These are phyloP conservation scores for Portunus trituberculatus DNA, from an alignment of 1,140 invertebrate species.

Conservation along the genomic window DNA sequence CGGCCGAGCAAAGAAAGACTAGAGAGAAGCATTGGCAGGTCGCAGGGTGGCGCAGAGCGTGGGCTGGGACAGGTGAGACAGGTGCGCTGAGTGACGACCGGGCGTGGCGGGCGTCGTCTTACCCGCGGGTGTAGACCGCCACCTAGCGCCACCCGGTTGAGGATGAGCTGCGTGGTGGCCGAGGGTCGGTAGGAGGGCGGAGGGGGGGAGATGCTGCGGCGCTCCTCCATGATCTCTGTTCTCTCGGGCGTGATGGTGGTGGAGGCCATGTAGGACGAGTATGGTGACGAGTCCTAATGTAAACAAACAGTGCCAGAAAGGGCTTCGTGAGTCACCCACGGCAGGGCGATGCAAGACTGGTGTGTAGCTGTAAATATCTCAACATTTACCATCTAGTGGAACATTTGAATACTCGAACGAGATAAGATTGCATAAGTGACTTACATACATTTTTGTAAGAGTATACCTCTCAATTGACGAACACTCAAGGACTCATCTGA, in stretches of 20 bases:
- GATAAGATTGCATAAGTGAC: too few species aligned
- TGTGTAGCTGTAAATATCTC: not conserved
- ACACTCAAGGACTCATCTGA: too few species aligned
- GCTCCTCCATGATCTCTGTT: slow-evolving; percentile 54
- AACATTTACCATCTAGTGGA: too few species aligned
- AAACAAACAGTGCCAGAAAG: slow-evolving; percentile 34
- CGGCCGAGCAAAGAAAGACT: not conserved
- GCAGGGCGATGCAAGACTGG: not conserved
- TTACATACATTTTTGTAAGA: too few species aligned
- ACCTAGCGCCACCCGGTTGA: slow-evolving; percentile 63
- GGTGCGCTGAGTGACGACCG: not conserved
- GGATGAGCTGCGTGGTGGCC: slow-evolving; percentile 67
- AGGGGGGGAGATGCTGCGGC: slow-evolving; percentile 13
- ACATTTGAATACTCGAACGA: too few species aligned
- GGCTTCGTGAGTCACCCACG: not conserved
- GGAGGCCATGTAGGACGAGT: slow-evolving; percentile 54
- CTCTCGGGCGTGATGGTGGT: slow-evolving; percentile 26
- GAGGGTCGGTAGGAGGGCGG: slow-evolving; percentile 57
- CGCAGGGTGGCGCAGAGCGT: not conserved
- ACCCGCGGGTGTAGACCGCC: not conserved
- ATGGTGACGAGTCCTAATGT: slow-evolving; percentile 59
- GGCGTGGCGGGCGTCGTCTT: not conserved
- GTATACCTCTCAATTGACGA: too few species aligned
- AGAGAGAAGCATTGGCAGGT: not conserved
- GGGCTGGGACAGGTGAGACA: not conserved